A percentile compares a stretch with the other conserved stretches of the same genome.
Conservation (phyloP, 2,888 invertebrate species). For the Zhengitettix transpicula region DNA sequence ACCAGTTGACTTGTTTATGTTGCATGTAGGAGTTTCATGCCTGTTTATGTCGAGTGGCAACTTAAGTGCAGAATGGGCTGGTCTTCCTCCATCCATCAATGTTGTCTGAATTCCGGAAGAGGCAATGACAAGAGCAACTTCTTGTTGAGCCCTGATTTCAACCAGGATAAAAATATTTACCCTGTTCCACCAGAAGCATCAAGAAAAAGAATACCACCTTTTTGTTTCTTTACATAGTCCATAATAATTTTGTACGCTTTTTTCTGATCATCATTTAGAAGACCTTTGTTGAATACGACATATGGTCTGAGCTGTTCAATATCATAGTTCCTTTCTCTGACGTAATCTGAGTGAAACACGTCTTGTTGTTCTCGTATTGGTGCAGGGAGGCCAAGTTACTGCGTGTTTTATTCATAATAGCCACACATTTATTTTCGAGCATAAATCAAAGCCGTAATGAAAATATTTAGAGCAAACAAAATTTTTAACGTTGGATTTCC, state of each 20-base stretch:
- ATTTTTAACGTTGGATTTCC: no score
- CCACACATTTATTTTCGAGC: no score
- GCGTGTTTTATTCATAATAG: neutral
- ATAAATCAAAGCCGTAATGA: no score
- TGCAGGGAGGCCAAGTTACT: no score
- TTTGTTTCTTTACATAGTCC: neutral
- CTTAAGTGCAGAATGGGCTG: no score
- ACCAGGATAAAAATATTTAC: no score
- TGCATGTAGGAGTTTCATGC: neutral
- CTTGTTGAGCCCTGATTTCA: neutral
- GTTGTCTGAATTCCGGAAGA: no score
- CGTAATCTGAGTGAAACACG: no score
- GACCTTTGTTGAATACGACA: neutral
- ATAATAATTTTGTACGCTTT: neutral
- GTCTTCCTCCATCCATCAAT: no score
- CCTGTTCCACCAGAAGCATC: neutral
- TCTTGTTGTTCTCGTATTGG: no score
- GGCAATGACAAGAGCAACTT: no score
- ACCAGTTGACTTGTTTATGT: neutral
- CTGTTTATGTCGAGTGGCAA: neutral
- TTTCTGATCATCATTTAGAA: neutral
- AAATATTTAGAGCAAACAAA: no score
- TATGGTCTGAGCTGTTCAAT: neutral
- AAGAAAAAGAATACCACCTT: neutral
- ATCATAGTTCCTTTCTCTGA: neutral